phyloP scores from a whole-genome alignment of 2,113 vertebrate species.

The Amphiprion percula region DNA sequence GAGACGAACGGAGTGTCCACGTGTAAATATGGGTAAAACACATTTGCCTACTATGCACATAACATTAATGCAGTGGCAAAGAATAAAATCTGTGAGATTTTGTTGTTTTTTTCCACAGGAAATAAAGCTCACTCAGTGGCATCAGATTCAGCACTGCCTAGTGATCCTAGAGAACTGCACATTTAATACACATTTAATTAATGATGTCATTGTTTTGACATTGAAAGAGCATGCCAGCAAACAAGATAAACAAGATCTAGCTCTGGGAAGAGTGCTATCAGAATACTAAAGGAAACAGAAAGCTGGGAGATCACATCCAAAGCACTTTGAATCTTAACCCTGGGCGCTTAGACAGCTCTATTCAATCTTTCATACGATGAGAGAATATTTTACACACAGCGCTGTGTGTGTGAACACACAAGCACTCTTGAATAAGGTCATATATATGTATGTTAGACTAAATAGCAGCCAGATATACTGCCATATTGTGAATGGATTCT shows the following conservation, averaged over 20 bases:
- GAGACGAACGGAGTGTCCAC: constrained; percentile 9
- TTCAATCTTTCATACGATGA: constrained; percentile 49
- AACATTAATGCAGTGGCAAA: constrained; percentile 5
- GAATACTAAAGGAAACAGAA: constrained; percentile 65
- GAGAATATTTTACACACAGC: constrained; percentile 34
- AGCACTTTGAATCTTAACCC: constrained; percentile 67
- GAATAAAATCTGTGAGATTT: not conserved
- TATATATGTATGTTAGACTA: constrained; percentile 32
- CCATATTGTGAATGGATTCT: constrained; percentile 75
- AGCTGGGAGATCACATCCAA: constrained; percentile 56
- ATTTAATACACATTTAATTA: constrained; percentile 73
- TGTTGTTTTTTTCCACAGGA: not conserved
- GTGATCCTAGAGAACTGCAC: constrained; percentile 47
- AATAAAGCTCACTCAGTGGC: constrained; percentile 25
- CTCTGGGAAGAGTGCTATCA: constrained; percentile 49
- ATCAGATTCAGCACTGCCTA: constrained; percentile 33
- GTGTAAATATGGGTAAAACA: constrained; percentile 26
- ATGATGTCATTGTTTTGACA: constrained; percentile 82
- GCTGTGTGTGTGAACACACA: constrained; percentile 14
- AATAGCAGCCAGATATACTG: constrained; percentile 59
- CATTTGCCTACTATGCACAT: constrained; percentile 21
- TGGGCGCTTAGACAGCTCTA: constrained; percentile 20
- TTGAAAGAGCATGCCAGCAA: constrained; percentile 66
- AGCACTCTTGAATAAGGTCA: constrained; percentile 23
- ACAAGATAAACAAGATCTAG: constrained; percentile 70